phyloP scores from a whole-genome alignment of 2,888 invertebrate species.

The Xestia rhomboidea region DNA sequence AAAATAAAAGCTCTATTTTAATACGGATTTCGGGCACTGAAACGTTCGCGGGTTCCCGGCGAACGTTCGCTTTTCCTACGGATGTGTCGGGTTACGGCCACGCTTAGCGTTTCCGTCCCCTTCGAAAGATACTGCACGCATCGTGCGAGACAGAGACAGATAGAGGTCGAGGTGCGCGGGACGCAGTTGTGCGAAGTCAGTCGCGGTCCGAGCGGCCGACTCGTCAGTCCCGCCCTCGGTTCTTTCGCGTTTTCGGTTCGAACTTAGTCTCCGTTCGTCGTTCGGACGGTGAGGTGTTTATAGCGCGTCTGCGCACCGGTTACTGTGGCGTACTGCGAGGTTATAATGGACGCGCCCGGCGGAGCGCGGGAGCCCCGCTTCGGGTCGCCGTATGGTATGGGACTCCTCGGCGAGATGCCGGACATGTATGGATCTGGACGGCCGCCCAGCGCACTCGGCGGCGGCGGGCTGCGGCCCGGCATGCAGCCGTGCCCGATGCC shows the following conservation, averaged over 20 bases:
- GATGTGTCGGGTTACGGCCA: conserved; percentile 90
- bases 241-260: conserved; percentile 87
- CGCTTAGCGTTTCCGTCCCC: conserved; percentile 77
- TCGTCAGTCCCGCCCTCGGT: conserved; percentile 90
- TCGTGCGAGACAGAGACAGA: conserved; percentile 80
- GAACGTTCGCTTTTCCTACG: conserved; percentile 83
- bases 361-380: conserved; percentile 97
- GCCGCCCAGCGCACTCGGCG: conserved; percentile 91
- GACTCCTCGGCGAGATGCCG: conserved; percentile 94
- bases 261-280: conserved; percentile 88
- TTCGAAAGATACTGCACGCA: conserved; percentile 70
- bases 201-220: conserved; percentile 91
- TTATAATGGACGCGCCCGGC: conserved; percentile 96
- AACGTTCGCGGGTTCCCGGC: conserved; percentile 88
- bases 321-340: conserved; percentile 91
- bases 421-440: conserved; percentile 94
- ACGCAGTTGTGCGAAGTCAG: conserved; percentile 89
- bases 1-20: conserved; percentile 90
- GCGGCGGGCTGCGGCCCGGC: conserved; percentile 87
- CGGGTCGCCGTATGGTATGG: conserved; percentile 96
- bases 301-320: conserved; percentile 89
- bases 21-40: conserved; percentile 89
- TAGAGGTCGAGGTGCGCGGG: conserved; percentile 87
- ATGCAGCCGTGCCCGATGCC: conserved; percentile 92
- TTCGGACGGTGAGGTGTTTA: conserved; percentile 89